These are phyloP conservation scores for Pagrus major DNA, from an alignment of 2,113 vertebrate species.

Conservation along the genomic window DNA sequence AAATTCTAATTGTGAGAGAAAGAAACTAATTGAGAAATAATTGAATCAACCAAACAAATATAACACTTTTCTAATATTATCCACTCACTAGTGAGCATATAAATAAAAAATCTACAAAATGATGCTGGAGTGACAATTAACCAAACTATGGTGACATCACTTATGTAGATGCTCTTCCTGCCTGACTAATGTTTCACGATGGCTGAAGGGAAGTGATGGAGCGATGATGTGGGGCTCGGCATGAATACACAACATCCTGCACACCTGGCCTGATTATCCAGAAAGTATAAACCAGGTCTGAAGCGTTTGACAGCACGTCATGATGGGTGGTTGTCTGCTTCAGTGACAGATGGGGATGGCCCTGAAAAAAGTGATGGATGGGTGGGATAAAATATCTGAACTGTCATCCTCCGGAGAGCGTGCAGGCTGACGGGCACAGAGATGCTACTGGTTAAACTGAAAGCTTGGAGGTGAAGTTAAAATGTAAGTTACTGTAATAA, in stretches of 20 bases:
- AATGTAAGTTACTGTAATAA: neutral
- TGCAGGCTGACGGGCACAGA: slow-evolving; percentile 13
- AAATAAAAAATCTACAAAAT: neutral
- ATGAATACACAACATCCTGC: slow-evolving; percentile 39
- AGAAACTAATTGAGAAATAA: too few relatives aligned
- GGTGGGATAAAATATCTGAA: slow-evolving; percentile 36
- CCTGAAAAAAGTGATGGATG: slow-evolving; percentile 31
- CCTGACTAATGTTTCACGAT: slow-evolving; percentile 16
- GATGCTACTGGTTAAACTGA: slow-evolving; percentile 18
- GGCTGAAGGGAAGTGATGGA: slow-evolving; percentile 27
- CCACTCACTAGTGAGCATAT: neutral
- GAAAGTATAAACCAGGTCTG: slow-evolving; percentile 45
- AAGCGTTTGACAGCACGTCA: slow-evolving; percentile 28
- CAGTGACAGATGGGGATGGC: slow-evolving; percentile 59
- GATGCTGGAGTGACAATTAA: neutral
- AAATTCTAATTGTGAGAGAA: too few relatives aligned
- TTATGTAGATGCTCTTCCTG: neutral
- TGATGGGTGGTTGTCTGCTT: slow-evolving; percentile 50
- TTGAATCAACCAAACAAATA: neutral
- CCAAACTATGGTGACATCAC: neutral
- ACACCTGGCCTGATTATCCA: slow-evolving; percentile 51
- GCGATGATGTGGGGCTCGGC: slow-evolving; percentile 2
- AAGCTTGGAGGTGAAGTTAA: slow-evolving; percentile 2
- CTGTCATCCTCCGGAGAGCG: slow-evolving; percentile 15
- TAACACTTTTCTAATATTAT: neutral